Conservation (phyloP, 2,797 vertebrate genomes). For the Scolopax rusticola region DNA sequence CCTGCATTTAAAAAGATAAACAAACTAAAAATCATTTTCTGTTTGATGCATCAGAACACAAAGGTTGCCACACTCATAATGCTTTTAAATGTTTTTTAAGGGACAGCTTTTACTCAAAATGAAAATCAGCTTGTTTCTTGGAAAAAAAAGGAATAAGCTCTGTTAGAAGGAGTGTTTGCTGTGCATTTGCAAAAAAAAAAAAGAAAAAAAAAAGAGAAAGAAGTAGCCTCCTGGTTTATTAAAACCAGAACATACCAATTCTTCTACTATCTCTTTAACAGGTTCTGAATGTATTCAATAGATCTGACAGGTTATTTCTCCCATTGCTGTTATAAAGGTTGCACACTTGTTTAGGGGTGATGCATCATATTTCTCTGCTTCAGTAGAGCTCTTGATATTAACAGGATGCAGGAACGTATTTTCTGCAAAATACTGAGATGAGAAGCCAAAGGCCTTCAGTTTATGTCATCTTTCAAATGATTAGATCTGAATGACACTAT, state of each 20-base stretch:
- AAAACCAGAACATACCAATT: neutral
- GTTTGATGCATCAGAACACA: neutral
- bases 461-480: neutral
- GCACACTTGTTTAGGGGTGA: neutral
- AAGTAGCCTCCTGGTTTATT: neutral
- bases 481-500: neutral
- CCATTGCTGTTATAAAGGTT: neutral
- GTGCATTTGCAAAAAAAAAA: neutral
- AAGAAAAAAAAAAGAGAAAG: neutral
- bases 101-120: neutral
- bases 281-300: neutral
- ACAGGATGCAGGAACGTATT: neutral
- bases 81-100: neutral
- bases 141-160: neutral
- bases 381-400: neutral
- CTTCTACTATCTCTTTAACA: neutral
- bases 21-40: neutral
- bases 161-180: neutral
- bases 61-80: constrained; percentile 41
- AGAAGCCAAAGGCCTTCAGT: neutral
- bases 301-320: neutral
- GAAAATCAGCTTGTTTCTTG: neutral
- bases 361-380: neutral
- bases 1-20: neutral
- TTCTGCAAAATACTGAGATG: neutral